Percentiles rank a stretch among this genome's conserved stretches.
phyloP scores from a whole-genome alignment of 2,888 invertebrate genomes.

The Trachelus stipa region DNA sequence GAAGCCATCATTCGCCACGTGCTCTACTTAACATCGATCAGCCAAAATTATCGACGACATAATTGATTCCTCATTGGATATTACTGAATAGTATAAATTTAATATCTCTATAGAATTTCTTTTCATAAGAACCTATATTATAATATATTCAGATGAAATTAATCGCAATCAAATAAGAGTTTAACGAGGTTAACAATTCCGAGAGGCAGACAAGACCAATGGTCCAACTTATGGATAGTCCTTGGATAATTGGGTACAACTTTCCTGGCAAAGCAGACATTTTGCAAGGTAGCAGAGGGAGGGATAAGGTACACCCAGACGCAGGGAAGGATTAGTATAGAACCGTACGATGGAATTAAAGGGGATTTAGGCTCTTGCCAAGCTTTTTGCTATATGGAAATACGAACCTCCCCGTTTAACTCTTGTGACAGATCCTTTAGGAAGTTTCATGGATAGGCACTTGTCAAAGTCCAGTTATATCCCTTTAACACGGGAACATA shows the following conservation, averaged over 20 bases:
- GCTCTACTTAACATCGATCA: neutral
- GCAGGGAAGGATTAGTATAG: neutral
- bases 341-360: neutral
- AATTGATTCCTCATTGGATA: neutral
- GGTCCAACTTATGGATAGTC: neutral
- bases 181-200: neutral
- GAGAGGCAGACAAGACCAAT: neutral
- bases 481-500: neutral
- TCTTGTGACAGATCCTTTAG: neutral
- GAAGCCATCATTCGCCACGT: neutral
- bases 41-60: neutral
- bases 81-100: neutral
- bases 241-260: neutral
- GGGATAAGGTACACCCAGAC: neutral
- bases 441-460: neutral
- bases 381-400: neutral
- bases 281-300: neutral
- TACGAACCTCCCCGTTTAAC: neutral
- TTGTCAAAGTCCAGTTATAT: neutral
- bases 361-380: neutral
- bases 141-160: neutral
- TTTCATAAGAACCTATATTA: neutral
- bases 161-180: neutral
- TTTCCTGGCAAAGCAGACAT: neutral
- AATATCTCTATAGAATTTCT: neutral